Evolutionary conservation across 2,888 invertebrate species (phyloP).

Genomic region (Gryllus longicercus): DNA sequence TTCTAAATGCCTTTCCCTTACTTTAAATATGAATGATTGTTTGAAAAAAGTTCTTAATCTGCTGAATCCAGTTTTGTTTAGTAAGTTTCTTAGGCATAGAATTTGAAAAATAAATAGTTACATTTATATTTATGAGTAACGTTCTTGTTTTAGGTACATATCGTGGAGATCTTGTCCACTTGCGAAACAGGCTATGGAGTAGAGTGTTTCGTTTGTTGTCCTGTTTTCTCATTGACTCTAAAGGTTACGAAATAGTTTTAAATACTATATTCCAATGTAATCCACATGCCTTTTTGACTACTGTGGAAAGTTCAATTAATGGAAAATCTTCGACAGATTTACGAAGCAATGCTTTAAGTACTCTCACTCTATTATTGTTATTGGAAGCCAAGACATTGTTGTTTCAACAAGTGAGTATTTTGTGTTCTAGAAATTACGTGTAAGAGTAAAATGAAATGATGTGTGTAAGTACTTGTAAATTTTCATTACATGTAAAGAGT

Average conservation of each 20-base stretch:
- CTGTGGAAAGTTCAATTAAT: slow-evolving; percentile 42
- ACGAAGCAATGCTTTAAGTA: slow-evolving; percentile 43
- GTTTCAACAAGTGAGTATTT: not conserved
- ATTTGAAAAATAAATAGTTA: not conserved
- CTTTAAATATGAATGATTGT: slow-evolving; percentile 51
- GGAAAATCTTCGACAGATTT: slow-evolving; percentile 40
- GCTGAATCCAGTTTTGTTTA: slow-evolving; percentile 48
- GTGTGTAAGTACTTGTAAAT: too few species aligned
- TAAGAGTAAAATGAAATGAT: too few species aligned
- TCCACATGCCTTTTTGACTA: slow-evolving; percentile 40
- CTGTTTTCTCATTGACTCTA: slow-evolving; percentile 42
- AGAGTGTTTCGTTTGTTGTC: slow-evolving; percentile 51
- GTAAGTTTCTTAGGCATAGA: slow-evolving; percentile 45
- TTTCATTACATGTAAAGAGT: too few species aligned
- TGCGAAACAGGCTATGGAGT: slow-evolving; percentile 52
- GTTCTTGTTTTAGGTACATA: slow-evolving; percentile 23
- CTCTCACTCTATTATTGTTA: slow-evolving; percentile 43
- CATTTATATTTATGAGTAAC: slow-evolving; percentile 21
- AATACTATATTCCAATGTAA: slow-evolving; percentile 42
- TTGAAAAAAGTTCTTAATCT: slow-evolving; percentile 48
- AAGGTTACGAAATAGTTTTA: slow-evolving; percentile 40
- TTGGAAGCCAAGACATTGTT: slow-evolving; percentile 41
- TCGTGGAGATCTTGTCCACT: slow-evolving; percentile 34
- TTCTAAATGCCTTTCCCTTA: slow-evolving; percentile 46
- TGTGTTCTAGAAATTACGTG: too few species aligned